Evolutionary conservation across 2,888 invertebrate genomes (phyloP).

Genomic region (Clepsis dumicolana): DNA sequence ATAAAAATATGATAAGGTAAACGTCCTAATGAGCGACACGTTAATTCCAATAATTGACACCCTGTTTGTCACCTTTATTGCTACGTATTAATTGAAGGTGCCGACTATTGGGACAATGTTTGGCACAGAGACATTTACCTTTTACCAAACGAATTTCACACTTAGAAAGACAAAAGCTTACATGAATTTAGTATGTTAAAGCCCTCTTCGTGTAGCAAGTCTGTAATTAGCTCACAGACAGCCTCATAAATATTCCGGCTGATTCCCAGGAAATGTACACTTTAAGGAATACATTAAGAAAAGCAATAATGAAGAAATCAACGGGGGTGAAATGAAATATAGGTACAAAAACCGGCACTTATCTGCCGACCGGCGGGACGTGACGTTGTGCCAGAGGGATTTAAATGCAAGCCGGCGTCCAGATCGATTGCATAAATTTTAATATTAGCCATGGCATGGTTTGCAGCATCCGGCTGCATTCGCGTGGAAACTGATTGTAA

Average conservation of each 20-base stretch:
- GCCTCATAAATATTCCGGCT: slow-evolving; percentile 13
- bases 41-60: too few relatives aligned
- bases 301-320: slow-evolving; percentile 29
- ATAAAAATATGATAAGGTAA: too few relatives aligned
- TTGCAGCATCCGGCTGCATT: slow-evolving; percentile 44
- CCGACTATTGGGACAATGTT: too few relatives aligned
- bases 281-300: slow-evolving; percentile 19
- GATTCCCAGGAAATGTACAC: slow-evolving; percentile 5
- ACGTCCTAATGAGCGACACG: too few relatives aligned
- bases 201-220: not conserved
- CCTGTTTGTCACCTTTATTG: too few relatives aligned
- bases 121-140: too few relatives aligned
- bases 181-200: not conserved
- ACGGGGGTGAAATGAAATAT: slow-evolving; percentile 14
- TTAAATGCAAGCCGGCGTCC: slow-evolving; percentile 63
- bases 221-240: slow-evolving; percentile 7
- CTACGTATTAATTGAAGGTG: too few relatives aligned
- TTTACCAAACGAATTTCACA: not conserved
- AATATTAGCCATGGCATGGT: slow-evolving; percentile 59
- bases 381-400: slow-evolving; percentile 54
- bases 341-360: slow-evolving; percentile 52
- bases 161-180: not conserved
- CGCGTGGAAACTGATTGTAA: slow-evolving; percentile 57
- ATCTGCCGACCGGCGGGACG: slow-evolving; percentile 60
- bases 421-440: slow-evolving; percentile 73